Conservation (phyloP, 2,113 vertebrate genomes). For the Percopsis transmontana region DNA sequence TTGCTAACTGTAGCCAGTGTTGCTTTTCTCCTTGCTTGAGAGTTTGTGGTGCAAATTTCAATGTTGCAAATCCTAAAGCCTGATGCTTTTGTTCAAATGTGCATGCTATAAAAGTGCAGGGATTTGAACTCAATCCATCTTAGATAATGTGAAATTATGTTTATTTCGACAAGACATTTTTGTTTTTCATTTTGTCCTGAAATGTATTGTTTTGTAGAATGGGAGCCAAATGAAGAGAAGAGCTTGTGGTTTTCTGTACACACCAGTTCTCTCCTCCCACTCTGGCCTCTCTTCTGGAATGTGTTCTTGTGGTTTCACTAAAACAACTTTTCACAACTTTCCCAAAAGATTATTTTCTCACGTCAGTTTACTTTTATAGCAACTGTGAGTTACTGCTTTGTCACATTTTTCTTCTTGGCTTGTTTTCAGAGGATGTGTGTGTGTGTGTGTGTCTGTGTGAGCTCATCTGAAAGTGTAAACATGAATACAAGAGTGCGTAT, state of each 20-base stretch:
- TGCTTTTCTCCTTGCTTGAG: too few species aligned
- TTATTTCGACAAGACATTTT: too few species aligned
- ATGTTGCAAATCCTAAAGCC: too few species aligned
- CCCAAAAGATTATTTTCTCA: neutral
- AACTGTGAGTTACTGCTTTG: conserved; percentile 7
- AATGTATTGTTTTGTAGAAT: conserved; percentile 10
- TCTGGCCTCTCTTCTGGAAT: conserved; percentile 59
- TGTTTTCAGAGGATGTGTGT: conserved; percentile 5
- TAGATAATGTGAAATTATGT: too few species aligned
- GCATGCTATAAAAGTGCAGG: too few species aligned
- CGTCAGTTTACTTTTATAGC: neutral
- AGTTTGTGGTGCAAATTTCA: too few species aligned
- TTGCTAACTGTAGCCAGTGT: too few species aligned
- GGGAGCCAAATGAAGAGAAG: conserved; percentile 24
- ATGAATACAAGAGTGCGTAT: too few species aligned
- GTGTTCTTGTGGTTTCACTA: conserved; percentile 36
- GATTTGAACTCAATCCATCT: too few species aligned
- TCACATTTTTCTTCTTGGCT: conserved; percentile 23
- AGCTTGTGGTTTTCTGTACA: conserved; percentile 10
- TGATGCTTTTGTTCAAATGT: too few species aligned
- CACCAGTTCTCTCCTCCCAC: conserved; percentile 1
- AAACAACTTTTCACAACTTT: conserved; percentile 11
- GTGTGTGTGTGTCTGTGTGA: neutral
- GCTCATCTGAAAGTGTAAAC: too few species aligned
- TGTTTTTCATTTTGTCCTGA: too few species aligned